Base-by-base conservation (phyloP, 2,888 invertebrate genomes). In the Cancer borealis region DNA sequence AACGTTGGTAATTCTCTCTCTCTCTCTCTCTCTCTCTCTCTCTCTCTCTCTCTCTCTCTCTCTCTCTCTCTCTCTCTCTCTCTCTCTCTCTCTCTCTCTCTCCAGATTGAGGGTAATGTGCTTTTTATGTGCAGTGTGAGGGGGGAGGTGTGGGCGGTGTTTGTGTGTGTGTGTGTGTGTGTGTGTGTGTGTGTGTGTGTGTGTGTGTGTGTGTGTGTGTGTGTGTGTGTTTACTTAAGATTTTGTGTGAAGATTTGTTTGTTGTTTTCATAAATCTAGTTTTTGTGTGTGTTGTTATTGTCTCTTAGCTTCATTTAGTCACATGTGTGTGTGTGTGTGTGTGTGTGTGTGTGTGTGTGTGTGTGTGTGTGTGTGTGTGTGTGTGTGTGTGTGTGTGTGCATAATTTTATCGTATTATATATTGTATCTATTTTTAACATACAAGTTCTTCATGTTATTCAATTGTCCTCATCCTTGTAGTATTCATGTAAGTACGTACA, bases 11-110 rank as follows among this genome's bases (percentile, higher is more conserved):
- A 12, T 54, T 54, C 14, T 14, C 54, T 54, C 10, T 54, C 60
- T 73, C 73, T 73, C 73, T 88, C 46, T 88, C 88, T 88, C 88
- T 88, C 87, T 87, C 87, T 87, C 87, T 87, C 87, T 87, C 87
- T 87, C 87, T 87, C 87, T 87, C 87, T 87, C 87, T 87, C 87
- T 87, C 87, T 87, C 87, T 87, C 87, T 87, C 87, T 87, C 87
- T 87, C 87, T 87, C 87, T 87, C 87, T 87, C 88, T 88, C 88
- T 46, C 47, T 88, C 88, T 88, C 88, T 88, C 88, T 88, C 88
- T 88, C 88, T 88, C 88, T 88, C 88, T 88, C 88, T 88, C 88
- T 88, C 88, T 88, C 88, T 49, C 49, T 49, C 88, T 88, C 49
- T 47, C 88, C 14, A 79, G 17, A 60, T 60, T 60, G 60, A 60